A percentile compares a stretch with the other conserved stretches of the same genome.
Evolutionary conservation across 1,140 invertebrate species (phyloP).

Genomic region (Lethrus apterus): DNA sequence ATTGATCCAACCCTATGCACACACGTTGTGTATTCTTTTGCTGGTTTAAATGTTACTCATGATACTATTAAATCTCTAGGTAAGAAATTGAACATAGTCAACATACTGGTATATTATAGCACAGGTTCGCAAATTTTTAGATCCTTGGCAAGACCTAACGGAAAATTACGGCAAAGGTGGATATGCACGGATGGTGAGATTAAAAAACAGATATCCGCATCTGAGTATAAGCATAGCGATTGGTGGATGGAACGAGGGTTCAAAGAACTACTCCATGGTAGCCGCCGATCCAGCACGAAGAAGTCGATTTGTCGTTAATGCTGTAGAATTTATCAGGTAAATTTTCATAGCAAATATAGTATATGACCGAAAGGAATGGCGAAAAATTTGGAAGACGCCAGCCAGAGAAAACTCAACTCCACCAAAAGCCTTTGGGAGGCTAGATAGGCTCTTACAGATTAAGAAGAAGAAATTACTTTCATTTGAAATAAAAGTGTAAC

Average conservation of each 20-base stretch:
- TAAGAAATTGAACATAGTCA: slow-evolving; percentile 33
- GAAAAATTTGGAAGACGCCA: too few species aligned
- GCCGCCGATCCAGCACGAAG: slow-evolving; percentile 51
- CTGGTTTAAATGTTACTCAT: slow-evolving; percentile 59
- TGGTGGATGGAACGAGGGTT: slow-evolving; percentile 86
- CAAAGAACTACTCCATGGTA: slow-evolving; percentile 69
- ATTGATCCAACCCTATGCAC: slow-evolving; percentile 76
- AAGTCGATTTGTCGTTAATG: slow-evolving; percentile 56
- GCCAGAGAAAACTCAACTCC: too few species aligned
- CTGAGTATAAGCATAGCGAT: slow-evolving; percentile 73
- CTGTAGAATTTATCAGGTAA: slow-evolving; percentile 55
- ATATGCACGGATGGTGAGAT: slow-evolving; percentile 57
- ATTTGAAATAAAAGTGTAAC: too few species aligned
- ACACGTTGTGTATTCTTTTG: slow-evolving; percentile 83
- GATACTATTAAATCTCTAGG: slow-evolving; percentile 59
- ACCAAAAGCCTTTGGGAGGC: too few species aligned
- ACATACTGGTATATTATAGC: neutral
- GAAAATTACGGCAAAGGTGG: slow-evolving; percentile 66
- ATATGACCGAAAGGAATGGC: too few species aligned
- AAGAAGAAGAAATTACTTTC: too few species aligned
- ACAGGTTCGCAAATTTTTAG: slow-evolving; percentile 40
- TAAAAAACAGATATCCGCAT: slow-evolving; percentile 62
- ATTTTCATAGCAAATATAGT: too few species aligned
- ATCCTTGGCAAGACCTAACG: slow-evolving; percentile 68
- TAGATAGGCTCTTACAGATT: too few species aligned